Percentiles rank a stretch among this genome's conserved stretches.
phyloP scores from a whole-genome alignment of 2,888 invertebrate genomes.

The Harmothoe impar region DNA sequence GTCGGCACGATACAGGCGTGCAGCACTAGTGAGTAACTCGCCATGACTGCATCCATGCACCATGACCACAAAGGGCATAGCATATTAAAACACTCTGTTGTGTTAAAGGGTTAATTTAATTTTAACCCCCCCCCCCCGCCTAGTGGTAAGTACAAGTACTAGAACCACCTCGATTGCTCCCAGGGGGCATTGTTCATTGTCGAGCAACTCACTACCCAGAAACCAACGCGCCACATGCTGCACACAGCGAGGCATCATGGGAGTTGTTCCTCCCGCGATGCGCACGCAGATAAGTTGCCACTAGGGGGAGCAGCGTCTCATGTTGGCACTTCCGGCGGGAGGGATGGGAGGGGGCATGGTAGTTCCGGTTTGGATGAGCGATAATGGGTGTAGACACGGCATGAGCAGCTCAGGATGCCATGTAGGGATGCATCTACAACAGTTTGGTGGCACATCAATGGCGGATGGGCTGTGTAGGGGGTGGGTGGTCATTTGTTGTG shows the following conservation, averaged over 20 bases:
- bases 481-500: not conserved
- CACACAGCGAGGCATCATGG: conserved; percentile 40
- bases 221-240: not conserved
- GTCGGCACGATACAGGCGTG: too few relatives aligned
- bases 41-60: too few relatives aligned
- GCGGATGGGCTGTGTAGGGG: not conserved
- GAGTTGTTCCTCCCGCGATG: conserved; percentile 17
- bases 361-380: conserved; percentile 48
- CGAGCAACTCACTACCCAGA: too few relatives aligned
- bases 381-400: conserved; percentile 45
- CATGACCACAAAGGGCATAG: too few relatives aligned
- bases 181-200: too few relatives aligned
- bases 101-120: too few relatives aligned
- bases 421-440: not conserved
- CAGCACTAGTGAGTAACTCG: too few relatives aligned
- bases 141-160: too few relatives aligned
- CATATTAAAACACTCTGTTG: too few relatives aligned
- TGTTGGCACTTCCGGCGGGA: conserved; percentile 20
- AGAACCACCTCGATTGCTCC: too few relatives aligned
- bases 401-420: not conserved
- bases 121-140: too few relatives aligned
- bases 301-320: conserved; percentile 31
- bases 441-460: not conserved
- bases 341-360: not conserved
- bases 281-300: conserved; percentile 2